Conservation (phyloP, 2,113 vertebrate species). For the Oxyruncus cristatus region DNA sequence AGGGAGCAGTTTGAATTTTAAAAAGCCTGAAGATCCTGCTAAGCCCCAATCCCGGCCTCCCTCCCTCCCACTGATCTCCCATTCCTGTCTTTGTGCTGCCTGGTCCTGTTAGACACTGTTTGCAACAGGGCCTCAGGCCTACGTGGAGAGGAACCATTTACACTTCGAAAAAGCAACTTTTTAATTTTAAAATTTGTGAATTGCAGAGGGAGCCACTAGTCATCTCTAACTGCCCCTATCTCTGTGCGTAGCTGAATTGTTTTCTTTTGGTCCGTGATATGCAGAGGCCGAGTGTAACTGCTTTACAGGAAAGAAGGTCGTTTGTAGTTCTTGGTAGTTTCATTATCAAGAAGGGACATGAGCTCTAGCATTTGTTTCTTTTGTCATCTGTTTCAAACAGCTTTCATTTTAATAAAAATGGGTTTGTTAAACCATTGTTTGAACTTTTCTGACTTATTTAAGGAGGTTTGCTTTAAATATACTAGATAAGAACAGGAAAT, state of each 20-base stretch:
- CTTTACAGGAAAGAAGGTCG: constrained; percentile 37
- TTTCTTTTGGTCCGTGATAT: neutral
- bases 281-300: neutral
- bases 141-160: constrained; percentile 47
- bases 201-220: constrained; percentile 12
- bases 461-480: neutral
- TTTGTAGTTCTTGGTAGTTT: constrained; percentile 49
- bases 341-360: constrained; percentile 41
- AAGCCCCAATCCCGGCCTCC: constrained; percentile 77
- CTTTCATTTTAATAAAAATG: neutral
- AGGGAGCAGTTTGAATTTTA: constrained; percentile 83
- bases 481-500: neutral
- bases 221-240: constrained; percentile 23
- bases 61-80: constrained; percentile 79
- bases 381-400: neutral
- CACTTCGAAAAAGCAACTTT: constrained; percentile 41
- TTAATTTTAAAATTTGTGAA: constrained; percentile 56
- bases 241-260: neutral
- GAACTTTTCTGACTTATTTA: neutral
- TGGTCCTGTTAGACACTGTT: constrained; percentile 70
- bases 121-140: neutral
- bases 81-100: constrained; percentile 85
- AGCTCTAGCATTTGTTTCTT: neutral
- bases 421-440: neutral
- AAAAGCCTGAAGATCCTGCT: constrained; percentile 82